Evolutionary conservation across 2,113 vertebrate species (phyloP).

Genomic region (Antechinus flavipes): DNA sequence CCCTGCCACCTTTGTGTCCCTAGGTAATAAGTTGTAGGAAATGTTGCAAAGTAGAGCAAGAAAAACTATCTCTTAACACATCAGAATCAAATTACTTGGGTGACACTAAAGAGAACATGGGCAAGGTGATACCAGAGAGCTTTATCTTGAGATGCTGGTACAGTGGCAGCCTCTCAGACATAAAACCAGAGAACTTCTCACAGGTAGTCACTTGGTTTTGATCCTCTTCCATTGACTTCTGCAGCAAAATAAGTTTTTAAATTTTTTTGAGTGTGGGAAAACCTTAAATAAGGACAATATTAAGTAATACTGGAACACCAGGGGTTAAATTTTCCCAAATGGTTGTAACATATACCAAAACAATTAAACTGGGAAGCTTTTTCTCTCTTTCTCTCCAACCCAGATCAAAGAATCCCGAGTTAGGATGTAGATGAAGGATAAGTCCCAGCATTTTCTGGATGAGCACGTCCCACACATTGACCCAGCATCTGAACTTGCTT

Average conservation of each 20-base stretch:
- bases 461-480: constrained; percentile 80
- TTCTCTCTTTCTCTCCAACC: constrained; percentile 82
- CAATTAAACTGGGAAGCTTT: constrained; percentile 82
- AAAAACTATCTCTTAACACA: neutral
- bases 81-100: constrained; percentile 46
- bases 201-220: constrained; percentile 53
- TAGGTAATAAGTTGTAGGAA: constrained; percentile 61
- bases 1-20: constrained; percentile 58
- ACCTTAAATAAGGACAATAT: constrained; percentile 65
- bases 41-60: constrained; percentile 66
- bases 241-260: constrained; percentile 59
- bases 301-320: constrained; percentile 54
- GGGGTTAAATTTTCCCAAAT: constrained; percentile 75
- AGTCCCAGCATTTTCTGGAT: constrained; percentile 78
- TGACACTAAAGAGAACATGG: constrained; percentile 50
- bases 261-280: constrained; percentile 70
- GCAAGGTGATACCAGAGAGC: constrained; percentile 44
- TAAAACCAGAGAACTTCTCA: constrained; percentile 53
- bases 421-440: constrained; percentile 83
- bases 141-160: constrained; percentile 65
- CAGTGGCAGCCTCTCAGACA: constrained; percentile 54
- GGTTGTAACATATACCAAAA: constrained; percentile 75
- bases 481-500: constrained; percentile 82
- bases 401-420: constrained; percentile 81
- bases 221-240: constrained; percentile 59